Conservation (phyloP, 2,113 vertebrate genomes). For the Agelaius phoeniceus region DNA sequence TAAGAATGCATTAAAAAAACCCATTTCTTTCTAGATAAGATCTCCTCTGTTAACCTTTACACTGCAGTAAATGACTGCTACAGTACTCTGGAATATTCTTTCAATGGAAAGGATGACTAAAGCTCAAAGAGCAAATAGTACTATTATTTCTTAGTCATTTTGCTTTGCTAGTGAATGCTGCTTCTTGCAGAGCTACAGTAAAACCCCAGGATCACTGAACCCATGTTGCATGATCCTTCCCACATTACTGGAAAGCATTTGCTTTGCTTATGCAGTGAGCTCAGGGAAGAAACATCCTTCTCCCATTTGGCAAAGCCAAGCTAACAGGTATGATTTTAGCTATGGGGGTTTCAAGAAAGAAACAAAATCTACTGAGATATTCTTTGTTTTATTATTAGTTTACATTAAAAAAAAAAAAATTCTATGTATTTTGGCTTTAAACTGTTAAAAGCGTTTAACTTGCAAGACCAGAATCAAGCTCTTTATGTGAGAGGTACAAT, state of each 20-base stretch:
- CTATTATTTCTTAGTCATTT: neutral
- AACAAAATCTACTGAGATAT: neutral
- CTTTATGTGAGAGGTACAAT: neutral
- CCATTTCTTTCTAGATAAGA: neutral
- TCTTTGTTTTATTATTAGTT: neutral
- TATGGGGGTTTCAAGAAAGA: neutral
- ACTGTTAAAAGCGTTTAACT: neutral
- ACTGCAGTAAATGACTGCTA: slow-evolving; percentile 12
- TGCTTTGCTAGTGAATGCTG: neutral
- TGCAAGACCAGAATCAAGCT: neutral
- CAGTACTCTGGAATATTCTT: neutral
- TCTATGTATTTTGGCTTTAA: neutral
- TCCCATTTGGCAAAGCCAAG: neutral
- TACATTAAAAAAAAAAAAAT: neutral
- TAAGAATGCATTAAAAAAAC: neutral
- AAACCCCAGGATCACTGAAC: neutral
- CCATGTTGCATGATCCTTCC: neutral
- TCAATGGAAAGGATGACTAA: slow-evolving; percentile 60
- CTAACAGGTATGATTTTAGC: neutral
- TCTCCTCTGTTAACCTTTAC: slow-evolving; percentile 23
- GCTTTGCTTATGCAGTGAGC: neutral
- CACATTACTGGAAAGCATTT: neutral
- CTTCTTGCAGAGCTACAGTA: neutral
- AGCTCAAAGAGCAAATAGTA: neutral
- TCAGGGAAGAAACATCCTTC: neutral